phyloP scores from a whole-genome alignment of 2,888 invertebrate species.

The Chymomyza procnemis region DNA sequence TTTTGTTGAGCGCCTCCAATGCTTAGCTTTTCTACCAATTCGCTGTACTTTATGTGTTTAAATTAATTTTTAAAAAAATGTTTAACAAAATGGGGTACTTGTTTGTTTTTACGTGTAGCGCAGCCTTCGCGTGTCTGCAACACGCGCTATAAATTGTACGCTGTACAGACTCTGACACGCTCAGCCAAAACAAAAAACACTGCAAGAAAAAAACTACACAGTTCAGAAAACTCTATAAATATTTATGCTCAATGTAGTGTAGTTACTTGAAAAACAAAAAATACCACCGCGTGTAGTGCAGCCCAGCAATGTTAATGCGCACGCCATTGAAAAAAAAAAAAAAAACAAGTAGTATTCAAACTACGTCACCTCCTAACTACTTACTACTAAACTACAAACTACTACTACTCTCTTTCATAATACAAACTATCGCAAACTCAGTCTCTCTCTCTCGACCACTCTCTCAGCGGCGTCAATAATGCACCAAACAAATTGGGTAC shows the following conservation, averaged over 20 bases:
- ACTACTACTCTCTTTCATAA: constrained; percentile 70
- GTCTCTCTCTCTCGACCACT: constrained; percentile 30
- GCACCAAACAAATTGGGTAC: constrained; percentile 75
- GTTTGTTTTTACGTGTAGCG: not conserved
- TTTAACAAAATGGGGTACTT: constrained; percentile 4
- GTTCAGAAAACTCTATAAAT: not conserved
- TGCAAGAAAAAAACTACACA: not conserved
- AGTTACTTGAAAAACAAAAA: constrained; percentile 13
- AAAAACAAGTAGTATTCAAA: not conserved
- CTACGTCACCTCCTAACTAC: constrained; percentile 26
- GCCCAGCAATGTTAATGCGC: constrained; percentile 12
- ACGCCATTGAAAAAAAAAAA: constrained; percentile 28
- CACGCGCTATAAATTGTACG: not conserved
- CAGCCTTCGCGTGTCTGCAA: not conserved
- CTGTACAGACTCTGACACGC: not conserved
- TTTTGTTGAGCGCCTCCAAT: not conserved
- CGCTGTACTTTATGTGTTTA: not conserved
- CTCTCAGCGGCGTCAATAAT: constrained; percentile 70
- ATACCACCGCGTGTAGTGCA: constrained; percentile 19
- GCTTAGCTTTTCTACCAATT: not conserved
- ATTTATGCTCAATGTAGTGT: not conserved
- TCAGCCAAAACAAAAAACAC: not conserved
- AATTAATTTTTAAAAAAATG: not conserved
- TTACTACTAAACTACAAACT: constrained; percentile 39
- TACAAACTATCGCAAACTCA: constrained; percentile 70